phyloP scores from a whole-genome alignment of 2,797 vertebrate species.

The Scyliorhinus canicula region DNA sequence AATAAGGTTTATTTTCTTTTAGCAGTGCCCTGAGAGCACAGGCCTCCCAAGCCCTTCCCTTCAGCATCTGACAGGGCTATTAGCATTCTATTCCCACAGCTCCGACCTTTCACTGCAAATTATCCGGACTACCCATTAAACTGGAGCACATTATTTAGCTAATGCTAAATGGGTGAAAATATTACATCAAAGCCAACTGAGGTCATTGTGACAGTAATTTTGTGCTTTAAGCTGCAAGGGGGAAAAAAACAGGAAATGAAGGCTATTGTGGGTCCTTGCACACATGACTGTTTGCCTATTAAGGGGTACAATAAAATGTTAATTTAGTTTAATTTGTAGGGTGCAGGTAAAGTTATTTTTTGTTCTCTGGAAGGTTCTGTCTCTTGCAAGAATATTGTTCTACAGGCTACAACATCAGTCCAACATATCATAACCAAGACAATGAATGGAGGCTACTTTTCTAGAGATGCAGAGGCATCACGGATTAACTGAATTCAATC shows the following conservation, averaged over 20 bases:
- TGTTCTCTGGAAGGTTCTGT: not conserved
- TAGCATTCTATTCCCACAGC: conserved; percentile 60
- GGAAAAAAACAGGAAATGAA: not conserved
- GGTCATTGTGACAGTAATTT: conserved; percentile 44
- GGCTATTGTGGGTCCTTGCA: not conserved
- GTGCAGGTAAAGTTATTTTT: not conserved
- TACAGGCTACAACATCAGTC: not conserved
- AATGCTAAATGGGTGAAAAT: conserved; percentile 51
- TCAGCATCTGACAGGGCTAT: conserved; percentile 59
- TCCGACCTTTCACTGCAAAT: conserved; percentile 68
- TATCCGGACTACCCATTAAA: conserved; percentile 70
- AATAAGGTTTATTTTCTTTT: conserved; percentile 38
- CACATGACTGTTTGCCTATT: not conserved
- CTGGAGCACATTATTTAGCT: conserved; percentile 43
- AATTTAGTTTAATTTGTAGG: not conserved
- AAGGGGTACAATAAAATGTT: not conserved
- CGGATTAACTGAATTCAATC: not conserved
- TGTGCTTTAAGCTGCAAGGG: not conserved
- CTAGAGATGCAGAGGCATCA: not conserved
- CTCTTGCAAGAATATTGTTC: not conserved
- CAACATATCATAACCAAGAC: not conserved
- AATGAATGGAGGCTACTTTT: not conserved
- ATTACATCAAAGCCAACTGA: conserved; percentile 44
- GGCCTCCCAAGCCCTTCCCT: conserved; percentile 12
- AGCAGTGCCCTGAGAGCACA: conserved; percentile 11